Base-by-base conservation (phyloP, 2,113 vertebrate genomes). In the Cathartes aura region DNA sequence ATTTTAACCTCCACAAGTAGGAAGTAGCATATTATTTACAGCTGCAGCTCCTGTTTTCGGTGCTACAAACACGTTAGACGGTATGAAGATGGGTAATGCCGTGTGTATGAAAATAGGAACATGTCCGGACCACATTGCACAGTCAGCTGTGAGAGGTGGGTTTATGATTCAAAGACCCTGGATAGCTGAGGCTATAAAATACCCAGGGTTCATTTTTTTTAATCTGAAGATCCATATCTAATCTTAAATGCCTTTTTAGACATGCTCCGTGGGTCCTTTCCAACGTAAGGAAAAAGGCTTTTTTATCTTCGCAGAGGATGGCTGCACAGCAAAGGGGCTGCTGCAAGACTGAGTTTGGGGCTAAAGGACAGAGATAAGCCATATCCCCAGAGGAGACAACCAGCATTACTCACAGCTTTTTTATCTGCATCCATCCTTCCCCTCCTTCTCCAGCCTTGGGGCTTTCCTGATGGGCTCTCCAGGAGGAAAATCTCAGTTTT, bases 21-120 rank as follows among this genome's bases (percentile, higher is more conserved):
- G n/a, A 74, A 75, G 60, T 0, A 55, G 42, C 22, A 4, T 21
- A 1, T 1, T 21, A 52, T 45, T 87, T 27, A 6, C 53, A 71
- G 60, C 23, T 43, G 79, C 53, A 73, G 38, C 50, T 42, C n/a
- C 60, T 68, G 26, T 29, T 47, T 55, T 30, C 1, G 2, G 60
- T 47, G 74, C 30, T 53, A n/a, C 26, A 40, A 40, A 45, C 34
- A 20, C 3, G 0, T 56, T 11, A 36, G 34, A 11, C 9, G 14
- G 50, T 3, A 12, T 26, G 47, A 62, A 43, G 45, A 40, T 23
- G 52, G 66, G 21, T 43, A 53, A 59, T 15, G 36, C 36, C 2
- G 0, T 3, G 6, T 24, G 26, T 36, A 21, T 3, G 32, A 24
- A 73, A 47, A 47, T 2, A 59, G 45, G 43, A 70, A 53, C 7